Evolutionary conservation across 2,888 invertebrate genomes (phyloP), one percentile per base, ranked within the genome.

Genomic region (Chamaedrilus cognettii): DNA sequence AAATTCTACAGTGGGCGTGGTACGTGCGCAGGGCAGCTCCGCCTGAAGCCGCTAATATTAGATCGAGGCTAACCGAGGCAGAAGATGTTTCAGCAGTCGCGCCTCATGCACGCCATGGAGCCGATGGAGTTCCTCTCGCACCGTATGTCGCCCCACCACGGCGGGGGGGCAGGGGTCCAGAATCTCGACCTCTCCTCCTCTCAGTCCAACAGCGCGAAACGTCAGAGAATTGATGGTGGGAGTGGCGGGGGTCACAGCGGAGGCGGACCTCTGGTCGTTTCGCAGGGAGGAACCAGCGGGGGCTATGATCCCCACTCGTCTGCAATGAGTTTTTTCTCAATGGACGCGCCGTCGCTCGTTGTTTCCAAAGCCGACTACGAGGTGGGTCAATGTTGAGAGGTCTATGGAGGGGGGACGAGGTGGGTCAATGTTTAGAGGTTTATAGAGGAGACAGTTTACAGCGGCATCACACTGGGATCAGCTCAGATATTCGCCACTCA

Each of bases 1-100:
- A n/a, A n/a, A n/a, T n/a, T n/a, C n/a, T n/a, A n/a, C n/a, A n/a
- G n/a, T n/a, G n/a, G n/a, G n/a, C n/a, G n/a, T n/a, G n/a, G n/a
- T n/a, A n/a, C n/a, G n/a, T n/a, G n/a, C n/a, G n/a, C n/a, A n/a
- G n/a, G n/a, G n/a, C n/a, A n/a, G n/a, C n/a, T n/a, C n/a, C n/a
- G n/a, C n/a, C n/a, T n/a, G n/a, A n/a, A n/a, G 23, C n/a, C 28
- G 2, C 7, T 30, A 28, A 28, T 3, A n/a, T 30, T 4, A 57
- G 32, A 57, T 57, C 32, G 57, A n/a, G n/a, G n/a, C n/a, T n/a
- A n/a, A n/a, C 51, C 61, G 61, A n/a, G n/a, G n/a, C n/a, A n/a
- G n/a, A n/a, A n/a, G 67, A 68, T 68, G 68, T 68, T 64, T 60
- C 68, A 68, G 33, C 68, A 68, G 30, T 59, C 68, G 23, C 64